Evolutionary conservation across 2,888 invertebrate species (phyloP).

Genomic region (Polydrusus cervinus): DNA sequence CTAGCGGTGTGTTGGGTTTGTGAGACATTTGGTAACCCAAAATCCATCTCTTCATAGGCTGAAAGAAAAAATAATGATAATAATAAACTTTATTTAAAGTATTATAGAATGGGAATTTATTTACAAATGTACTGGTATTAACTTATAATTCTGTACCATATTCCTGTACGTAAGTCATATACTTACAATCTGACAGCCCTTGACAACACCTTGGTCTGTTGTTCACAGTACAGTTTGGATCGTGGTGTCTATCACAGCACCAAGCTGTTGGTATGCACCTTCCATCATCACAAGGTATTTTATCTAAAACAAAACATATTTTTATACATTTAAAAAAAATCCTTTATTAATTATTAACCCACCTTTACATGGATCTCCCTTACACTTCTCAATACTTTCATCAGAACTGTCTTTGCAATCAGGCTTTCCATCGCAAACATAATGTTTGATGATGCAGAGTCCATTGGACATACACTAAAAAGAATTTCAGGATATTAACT

Average conservation of each 20-base stretch:
- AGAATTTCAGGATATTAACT: background rate
- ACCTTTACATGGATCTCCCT: slow-evolving; percentile 72
- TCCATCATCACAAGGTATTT: slow-evolving; percentile 71
- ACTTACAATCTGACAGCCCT: slow-evolving; percentile 67
- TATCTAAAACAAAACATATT: slow-evolving; percentile 64
- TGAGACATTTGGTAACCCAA: slow-evolving; percentile 61
- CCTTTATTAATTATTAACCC: no score
- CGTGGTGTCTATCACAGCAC: slow-evolving; percentile 72
- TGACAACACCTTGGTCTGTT: slow-evolving; percentile 71
- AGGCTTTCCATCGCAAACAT: slow-evolving; percentile 73
- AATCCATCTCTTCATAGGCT: slow-evolving; percentile 68
- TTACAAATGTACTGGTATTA: no score
- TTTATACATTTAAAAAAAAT: no score
- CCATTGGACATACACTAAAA: slow-evolving; percentile 64
- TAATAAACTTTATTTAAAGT: background rate
- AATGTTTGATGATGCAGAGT: slow-evolving; percentile 72
- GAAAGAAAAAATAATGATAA: slow-evolving; percentile 11
- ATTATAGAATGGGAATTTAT: background rate
- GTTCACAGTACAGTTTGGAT: slow-evolving; percentile 71
- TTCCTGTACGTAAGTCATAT: no score
- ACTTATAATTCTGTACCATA: no score
- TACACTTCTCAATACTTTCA: slow-evolving; percentile 69
- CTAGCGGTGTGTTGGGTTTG: slow-evolving; percentile 64
- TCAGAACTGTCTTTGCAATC: slow-evolving; percentile 74
- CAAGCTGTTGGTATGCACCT: slow-evolving; percentile 73